Conservation (phyloP, 1,140 invertebrate species). For the Drosophila neocordata region DNA sequence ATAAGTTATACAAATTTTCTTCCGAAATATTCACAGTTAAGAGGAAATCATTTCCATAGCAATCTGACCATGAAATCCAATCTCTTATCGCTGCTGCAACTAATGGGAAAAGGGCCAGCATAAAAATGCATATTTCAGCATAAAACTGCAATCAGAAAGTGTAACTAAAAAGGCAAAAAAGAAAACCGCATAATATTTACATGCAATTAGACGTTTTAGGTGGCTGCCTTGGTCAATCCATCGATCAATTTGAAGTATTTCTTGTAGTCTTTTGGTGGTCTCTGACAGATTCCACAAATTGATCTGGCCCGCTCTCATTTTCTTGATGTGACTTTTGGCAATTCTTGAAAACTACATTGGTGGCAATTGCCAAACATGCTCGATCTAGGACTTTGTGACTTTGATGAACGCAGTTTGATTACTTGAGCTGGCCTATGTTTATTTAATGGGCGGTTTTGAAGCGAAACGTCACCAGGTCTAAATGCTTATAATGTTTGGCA, state of each 20-base stretch:
- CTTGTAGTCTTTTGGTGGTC: neutral
- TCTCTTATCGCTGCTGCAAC: slow-evolving; percentile 12
- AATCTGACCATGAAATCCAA: slow-evolving; percentile 72
- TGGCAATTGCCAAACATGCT: slow-evolving; percentile 37
- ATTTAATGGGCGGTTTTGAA: slow-evolving; percentile 56
- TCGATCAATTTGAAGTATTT: slow-evolving; percentile 2
- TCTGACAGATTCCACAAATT: slow-evolving; percentile 17
- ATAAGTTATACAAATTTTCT: slow-evolving; percentile 21
- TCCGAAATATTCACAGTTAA: slow-evolving; percentile 28
- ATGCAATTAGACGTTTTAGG: slow-evolving; percentile 54
- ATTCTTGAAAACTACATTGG: slow-evolving; percentile 31
- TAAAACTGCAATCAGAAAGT: slow-evolving; percentile 63
- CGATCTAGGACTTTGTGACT: slow-evolving; percentile 37
- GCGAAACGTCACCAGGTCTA: slow-evolving; percentile 43
- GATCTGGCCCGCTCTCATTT: slow-evolving; percentile 30
- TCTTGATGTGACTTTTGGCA: slow-evolving; percentile 6
- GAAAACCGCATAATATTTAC: slow-evolving; percentile 49
- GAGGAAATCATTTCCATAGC: slow-evolving; percentile 37
- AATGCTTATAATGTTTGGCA: slow-evolving; percentile 49
- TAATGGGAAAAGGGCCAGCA: slow-evolving; percentile 19
- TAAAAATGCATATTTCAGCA: neutral
- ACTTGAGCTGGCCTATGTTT: slow-evolving; percentile 40
- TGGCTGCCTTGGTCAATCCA: slow-evolving; percentile 9
- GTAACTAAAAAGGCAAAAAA: slow-evolving; percentile 42
- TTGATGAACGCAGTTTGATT: slow-evolving; percentile 74